Evolutionary conservation across 2,888 invertebrate genomes (phyloP), one percentile per base, ranked within the genome.

Genomic region (Flexamia atlantica): DNA sequence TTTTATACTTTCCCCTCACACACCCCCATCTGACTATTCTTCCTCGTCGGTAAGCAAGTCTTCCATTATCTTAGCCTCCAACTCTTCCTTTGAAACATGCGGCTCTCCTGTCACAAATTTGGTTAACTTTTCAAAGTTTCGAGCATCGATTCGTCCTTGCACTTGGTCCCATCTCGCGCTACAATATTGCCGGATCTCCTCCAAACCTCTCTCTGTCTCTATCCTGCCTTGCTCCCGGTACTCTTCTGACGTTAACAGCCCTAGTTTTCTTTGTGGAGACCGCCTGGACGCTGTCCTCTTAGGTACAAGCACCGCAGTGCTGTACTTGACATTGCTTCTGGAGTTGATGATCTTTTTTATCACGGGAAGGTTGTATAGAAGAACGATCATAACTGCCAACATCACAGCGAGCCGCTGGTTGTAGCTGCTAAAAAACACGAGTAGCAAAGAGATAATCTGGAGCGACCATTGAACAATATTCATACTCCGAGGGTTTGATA

Each of bases 361-460:
- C 0, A 68, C 3, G 7, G 28, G 5, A 30, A 30, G n/a, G 17
- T 30, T 68, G 68, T 30, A 28, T 7, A 68, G 32, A 7, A 68
- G 32, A 2, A 30, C 17, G 4, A 68, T 30, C 1, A 68, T 3
- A n/a, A 68, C 17, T 5, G 9, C n/a, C n/a, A 32, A 9, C 14
- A 32, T 9, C 7, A n/a, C 30, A 68, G 68, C n/a, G 1, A 30
- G 30, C n/a, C 10, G 30, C n/a, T 68, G 68, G 30, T n/a, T 12
- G n/a, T 68, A 32, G 30, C 68, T 68, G 17, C 68, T 68, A 17
- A 30, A 68, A 17, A 68, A 68, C 28, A 68, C 32, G n/a, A 32
- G 17, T 1, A n/a, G 3, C 30, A 68, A 17, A 30, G 68, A 30
- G 4, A 68, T 10, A 5, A 32, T n/a, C 68, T 68, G 30, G 3